These are phyloP conservation scores for Ruditapes philippinarum DNA, from an alignment of 1,140 invertebrate genomes.

Conservation along the genomic window DNA sequence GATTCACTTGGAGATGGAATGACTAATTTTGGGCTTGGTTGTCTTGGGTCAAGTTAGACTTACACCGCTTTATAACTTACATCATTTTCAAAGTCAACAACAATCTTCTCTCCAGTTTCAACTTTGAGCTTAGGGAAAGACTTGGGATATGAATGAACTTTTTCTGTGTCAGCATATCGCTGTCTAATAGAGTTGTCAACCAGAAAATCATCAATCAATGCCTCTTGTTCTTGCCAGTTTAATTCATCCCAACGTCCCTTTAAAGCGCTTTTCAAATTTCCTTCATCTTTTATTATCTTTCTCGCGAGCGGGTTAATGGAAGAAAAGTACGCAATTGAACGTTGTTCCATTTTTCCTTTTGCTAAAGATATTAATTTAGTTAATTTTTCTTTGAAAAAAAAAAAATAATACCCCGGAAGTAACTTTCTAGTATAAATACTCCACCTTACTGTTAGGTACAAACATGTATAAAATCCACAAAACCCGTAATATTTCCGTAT, in stretches of 20 bases:
- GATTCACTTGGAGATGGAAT: too few species aligned
- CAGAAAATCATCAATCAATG: slow-evolving; percentile 42
- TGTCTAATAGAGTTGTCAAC: slow-evolving; percentile 43
- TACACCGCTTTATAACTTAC: too few species aligned
- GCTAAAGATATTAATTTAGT: too few species aligned
- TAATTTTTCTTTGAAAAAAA: too few species aligned
- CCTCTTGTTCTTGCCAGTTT: slow-evolving; percentile 19
- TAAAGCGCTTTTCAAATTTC: not conserved
- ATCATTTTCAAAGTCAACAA: slow-evolving; percentile 60
- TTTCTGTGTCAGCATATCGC: not conserved
- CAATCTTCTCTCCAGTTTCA: slow-evolving; percentile 62
- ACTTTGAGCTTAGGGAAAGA: slow-evolving; percentile 54
- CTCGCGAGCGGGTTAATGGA: slow-evolving; percentile 52
- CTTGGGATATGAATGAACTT: slow-evolving; percentile 32
- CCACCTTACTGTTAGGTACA: too few species aligned
- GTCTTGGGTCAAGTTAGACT: too few species aligned
- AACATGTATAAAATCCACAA: too few species aligned
- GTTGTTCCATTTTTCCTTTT: slow-evolving; percentile 45
- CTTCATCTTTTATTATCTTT: slow-evolving; percentile 58
- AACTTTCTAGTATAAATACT: too few species aligned
- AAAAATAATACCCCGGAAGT: too few species aligned
- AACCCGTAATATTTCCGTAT: too few species aligned
- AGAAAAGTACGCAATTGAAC: slow-evolving; percentile 41
- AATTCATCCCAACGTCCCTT: slow-evolving; percentile 30
- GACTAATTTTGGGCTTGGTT: too few species aligned